A percentile compares a stretch with the other conserved stretches of the same genome.
phyloP scores from a whole-genome alignment of 2,797 vertebrate genomes.

The Acestrorhynchus altus region DNA sequence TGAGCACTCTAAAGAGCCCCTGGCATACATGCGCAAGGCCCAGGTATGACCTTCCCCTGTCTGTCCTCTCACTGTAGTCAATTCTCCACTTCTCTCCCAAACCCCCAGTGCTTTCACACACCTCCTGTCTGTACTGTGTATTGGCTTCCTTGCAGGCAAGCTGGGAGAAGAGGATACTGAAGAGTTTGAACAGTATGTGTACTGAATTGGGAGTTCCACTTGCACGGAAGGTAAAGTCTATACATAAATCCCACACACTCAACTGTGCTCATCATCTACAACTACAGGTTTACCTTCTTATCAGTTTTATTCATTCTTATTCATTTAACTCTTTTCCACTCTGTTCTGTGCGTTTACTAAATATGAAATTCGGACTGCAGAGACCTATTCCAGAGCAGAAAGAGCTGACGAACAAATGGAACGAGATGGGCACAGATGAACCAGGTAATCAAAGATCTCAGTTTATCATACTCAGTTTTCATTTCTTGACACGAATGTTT shows the following conservation, averaged over 20 bases:
- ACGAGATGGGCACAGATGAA: conserved; percentile 98
- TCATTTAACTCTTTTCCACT: neutral
- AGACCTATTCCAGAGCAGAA: conserved; percentile 89
- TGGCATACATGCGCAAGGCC: conserved; percentile 95
- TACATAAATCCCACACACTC: neutral
- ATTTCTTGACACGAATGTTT: neutral
- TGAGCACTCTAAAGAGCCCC: conserved; percentile 95
- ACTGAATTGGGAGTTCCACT: conserved; percentile 91
- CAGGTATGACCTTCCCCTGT: conserved; percentile 82
- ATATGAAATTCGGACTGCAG: conserved; percentile 68
- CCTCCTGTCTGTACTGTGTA: conserved; percentile 18
- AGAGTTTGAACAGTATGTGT: conserved; percentile 98
- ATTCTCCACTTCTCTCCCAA: neutral
- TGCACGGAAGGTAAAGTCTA: conserved; percentile 85
- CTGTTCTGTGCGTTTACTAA: neutral
- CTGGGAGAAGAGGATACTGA: conserved; percentile 97
- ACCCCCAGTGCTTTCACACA: neutral
- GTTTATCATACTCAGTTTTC: neutral
- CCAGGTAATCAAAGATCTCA: conserved; percentile 80
- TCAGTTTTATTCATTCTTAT: neutral
- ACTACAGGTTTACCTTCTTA: neutral
- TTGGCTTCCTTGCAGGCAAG: conserved; percentile 80
- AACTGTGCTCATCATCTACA: neutral
- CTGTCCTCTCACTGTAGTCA: conserved; percentile 8
- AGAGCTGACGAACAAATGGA: conserved; percentile 95